Percentiles rank a stretch among this genome's conserved stretches.
Conservation (phyloP, 2,113 vertebrate genomes). For the Phainopepla nitens region DNA sequence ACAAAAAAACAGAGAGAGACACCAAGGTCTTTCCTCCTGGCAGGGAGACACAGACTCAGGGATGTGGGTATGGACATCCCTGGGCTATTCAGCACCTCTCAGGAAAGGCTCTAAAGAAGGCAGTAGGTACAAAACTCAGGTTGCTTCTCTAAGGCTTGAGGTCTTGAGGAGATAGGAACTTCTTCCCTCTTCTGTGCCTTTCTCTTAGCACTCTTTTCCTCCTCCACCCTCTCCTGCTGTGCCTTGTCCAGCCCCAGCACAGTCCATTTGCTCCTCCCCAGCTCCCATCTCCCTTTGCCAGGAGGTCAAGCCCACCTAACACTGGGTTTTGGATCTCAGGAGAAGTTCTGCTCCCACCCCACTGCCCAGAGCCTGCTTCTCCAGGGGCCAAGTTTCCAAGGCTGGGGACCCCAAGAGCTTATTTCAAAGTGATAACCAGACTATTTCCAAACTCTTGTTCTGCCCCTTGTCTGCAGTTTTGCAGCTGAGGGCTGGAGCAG, state of each 20-base stretch:
- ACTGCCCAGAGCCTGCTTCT: background rate
- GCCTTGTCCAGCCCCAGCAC: background rate
- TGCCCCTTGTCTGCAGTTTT: background rate
- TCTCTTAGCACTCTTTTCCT: background rate
- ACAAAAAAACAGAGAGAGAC: too few relatives aligned
- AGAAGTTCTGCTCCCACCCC: background rate
- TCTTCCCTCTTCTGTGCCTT: background rate
- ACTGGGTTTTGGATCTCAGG: background rate
- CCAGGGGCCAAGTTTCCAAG: background rate
- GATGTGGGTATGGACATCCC: background rate
- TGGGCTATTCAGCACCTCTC: background rate
- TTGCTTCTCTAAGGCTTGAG: background rate
- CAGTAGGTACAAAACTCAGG: background rate
- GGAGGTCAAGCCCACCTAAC: background rate
- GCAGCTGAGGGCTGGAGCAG: background rate
- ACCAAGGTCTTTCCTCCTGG: background rate
- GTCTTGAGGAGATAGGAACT: background rate
- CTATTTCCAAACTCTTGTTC: background rate
- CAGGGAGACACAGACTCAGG: background rate
- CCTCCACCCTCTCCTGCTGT: background rate
- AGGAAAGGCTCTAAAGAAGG: background rate
- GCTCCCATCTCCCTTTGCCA: background rate
- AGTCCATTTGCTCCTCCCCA: background rate
- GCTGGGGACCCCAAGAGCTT: background rate
- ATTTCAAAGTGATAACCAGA: background rate